These are phyloP conservation scores for Solea solea DNA, from an alignment of 2,113 vertebrate species.

Conservation along the genomic window DNA sequence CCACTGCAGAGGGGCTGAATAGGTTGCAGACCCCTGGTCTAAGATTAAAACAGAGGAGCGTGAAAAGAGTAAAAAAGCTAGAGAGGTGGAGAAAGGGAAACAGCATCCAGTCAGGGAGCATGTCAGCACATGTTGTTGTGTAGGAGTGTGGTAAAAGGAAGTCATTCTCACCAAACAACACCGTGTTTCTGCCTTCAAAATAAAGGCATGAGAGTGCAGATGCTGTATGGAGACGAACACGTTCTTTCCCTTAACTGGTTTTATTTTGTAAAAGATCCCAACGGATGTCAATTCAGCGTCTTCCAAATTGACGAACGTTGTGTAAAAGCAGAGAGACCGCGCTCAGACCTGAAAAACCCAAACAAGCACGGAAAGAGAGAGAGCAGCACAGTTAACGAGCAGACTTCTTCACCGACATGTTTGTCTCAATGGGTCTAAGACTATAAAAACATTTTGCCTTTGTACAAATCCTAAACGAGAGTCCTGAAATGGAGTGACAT, in stretches of 20 bases:
- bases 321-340: slow-evolving; percentile 29
- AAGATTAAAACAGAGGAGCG: not conserved
- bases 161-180: not conserved
- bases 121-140: slow-evolving; percentile 80
- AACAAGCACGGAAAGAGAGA: not conserved
- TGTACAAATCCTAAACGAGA: not conserved
- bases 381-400: not conserved
- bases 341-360: slow-evolving; percentile 1
- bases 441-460: not conserved
- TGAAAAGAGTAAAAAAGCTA: too few relatives aligned
- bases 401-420: not conserved
- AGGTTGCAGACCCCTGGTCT: not conserved
- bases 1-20: too few relatives aligned
- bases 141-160: slow-evolving; percentile 18
- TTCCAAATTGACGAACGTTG: not conserved
- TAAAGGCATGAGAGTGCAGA: slow-evolving; percentile 35
- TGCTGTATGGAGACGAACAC: too few relatives aligned
- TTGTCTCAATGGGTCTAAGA: slow-evolving; percentile 11
- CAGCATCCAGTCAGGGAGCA: slow-evolving; percentile 52
- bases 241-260: not conserved
- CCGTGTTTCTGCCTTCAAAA: not conserved
- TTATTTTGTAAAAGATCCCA: slow-evolving; percentile 17
- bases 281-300: not conserved
- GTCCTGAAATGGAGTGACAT: slow-evolving; percentile 44
- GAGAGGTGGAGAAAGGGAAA: not conserved